Percentiles rank a stretch among this genome's conserved stretches.
Conservation (phyloP, 2,797 vertebrate genomes). For the Mormyrus hasselquistii region DNA sequence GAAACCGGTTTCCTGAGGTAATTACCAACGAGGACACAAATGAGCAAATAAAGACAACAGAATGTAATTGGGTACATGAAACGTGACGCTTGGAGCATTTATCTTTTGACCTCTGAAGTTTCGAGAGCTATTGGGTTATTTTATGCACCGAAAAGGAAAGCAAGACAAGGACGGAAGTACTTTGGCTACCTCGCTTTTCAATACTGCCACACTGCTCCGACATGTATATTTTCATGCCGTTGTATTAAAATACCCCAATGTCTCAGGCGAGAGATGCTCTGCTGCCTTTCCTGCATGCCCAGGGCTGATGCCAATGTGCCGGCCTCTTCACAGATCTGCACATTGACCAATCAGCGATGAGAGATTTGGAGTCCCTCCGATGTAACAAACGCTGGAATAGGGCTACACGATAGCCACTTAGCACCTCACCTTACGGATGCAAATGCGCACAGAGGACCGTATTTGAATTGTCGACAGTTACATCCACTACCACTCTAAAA, state of each 20-base stretch:
- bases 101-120: constrained; percentile 70
- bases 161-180: constrained; percentile 33
- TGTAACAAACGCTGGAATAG: not conserved
- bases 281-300: constrained; percentile 52
- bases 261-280: constrained; percentile 46
- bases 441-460: constrained; percentile 8
- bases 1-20: constrained; percentile 1
- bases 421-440: not conserved
- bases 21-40: not conserved
- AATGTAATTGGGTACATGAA: not conserved
- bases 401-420: not conserved
- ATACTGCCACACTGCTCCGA: not conserved
- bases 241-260: constrained; percentile 61
- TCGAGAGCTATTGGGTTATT: constrained; percentile 71
- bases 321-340: not conserved
- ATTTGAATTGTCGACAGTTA: constrained; percentile 4
- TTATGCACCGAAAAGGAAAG: constrained; percentile 34
- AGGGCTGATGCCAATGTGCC: constrained; percentile 4
- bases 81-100: constrained; percentile 32
- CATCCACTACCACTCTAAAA: not conserved
- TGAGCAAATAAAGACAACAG: not conserved
- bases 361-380: constrained; percentile 5
- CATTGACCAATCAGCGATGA: not conserved
- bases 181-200: constrained; percentile 25
- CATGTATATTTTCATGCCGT: constrained; percentile 25